A percentile compares a stretch with the other conserved stretches of the same genome.
Conservation (phyloP, 2,113 vertebrate genomes). For the Trogon melanurus region DNA sequence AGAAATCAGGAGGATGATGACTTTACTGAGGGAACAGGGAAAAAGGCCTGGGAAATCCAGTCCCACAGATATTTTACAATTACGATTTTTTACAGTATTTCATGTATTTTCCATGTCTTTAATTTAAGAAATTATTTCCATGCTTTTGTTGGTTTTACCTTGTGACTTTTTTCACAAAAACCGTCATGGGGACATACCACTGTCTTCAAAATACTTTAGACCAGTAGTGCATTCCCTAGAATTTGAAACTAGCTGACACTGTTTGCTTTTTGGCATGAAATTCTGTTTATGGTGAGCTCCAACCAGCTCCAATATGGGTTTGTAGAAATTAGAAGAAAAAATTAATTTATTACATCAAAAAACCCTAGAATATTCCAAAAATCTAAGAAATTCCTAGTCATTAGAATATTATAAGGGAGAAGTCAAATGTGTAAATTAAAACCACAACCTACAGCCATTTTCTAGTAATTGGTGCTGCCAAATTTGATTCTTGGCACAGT, state of each 20-base stretch:
- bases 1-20: background rate
- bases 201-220: background rate
- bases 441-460: accelerated
- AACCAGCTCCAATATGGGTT: background rate
- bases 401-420: background rate
- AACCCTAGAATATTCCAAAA: background rate
- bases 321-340: background rate
- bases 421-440: background rate
- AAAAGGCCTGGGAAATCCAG: background rate
- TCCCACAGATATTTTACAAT: background rate
- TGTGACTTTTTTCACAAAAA: background rate
- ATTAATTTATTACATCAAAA: background rate
- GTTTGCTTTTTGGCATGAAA: background rate
- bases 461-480: background rate
- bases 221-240: background rate
- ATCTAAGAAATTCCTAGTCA: background rate
- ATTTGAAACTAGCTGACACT: background rate
- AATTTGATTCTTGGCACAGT: background rate
- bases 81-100: background rate
- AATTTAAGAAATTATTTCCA: background rate
- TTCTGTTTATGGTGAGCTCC: background rate
- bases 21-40: background rate
- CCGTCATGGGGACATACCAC: background rate
- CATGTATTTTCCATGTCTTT: background rate
- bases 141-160: background rate